phyloP scores from a whole-genome alignment of 2,113 vertebrate genomes.

The Tretioscincus oriximinensis region DNA sequence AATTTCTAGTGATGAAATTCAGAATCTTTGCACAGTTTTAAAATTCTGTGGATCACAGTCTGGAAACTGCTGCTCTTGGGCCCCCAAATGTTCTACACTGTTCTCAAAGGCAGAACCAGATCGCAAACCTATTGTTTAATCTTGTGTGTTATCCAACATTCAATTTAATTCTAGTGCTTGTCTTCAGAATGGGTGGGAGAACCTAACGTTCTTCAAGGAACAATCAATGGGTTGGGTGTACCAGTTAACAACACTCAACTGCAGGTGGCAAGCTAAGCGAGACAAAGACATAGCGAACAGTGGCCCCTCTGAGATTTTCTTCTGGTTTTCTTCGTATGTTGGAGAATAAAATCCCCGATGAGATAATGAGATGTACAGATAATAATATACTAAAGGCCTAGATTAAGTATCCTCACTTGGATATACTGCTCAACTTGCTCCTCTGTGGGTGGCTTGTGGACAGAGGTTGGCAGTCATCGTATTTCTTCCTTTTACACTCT shows the following conservation, averaged over 20 bases:
- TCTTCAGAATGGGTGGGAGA: neutral
- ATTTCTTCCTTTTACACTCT: slow-evolving; percentile 33
- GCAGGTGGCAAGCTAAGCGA: neutral
- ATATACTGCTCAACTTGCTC: neutral
- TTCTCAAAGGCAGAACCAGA: neutral
- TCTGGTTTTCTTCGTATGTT: neutral
- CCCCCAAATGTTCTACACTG: too few species aligned
- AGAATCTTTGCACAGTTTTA: too few species aligned
- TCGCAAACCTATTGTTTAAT: neutral
- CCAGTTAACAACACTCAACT: neutral
- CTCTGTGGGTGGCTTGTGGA: slow-evolving; percentile 20
- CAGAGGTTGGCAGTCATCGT: slow-evolving; percentile 8
- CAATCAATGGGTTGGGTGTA: neutral
- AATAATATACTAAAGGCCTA: slow-evolving; percentile 15
- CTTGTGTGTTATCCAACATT: neutral
- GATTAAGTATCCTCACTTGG: neutral
- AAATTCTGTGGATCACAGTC: too few species aligned
- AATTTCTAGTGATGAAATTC: too few species aligned
- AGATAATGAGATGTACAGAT: slow-evolving; percentile 15
- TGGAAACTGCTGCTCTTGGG: neutral
- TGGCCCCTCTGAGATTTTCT: neutral
- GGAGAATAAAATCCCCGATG: slow-evolving; percentile 13
- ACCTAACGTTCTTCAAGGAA: neutral
- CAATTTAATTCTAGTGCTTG: neutral
- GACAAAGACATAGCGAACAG: too few species aligned